phyloP scores from a whole-genome alignment of 2,797 vertebrate species.

The Cyprinodon diabolis region DNA sequence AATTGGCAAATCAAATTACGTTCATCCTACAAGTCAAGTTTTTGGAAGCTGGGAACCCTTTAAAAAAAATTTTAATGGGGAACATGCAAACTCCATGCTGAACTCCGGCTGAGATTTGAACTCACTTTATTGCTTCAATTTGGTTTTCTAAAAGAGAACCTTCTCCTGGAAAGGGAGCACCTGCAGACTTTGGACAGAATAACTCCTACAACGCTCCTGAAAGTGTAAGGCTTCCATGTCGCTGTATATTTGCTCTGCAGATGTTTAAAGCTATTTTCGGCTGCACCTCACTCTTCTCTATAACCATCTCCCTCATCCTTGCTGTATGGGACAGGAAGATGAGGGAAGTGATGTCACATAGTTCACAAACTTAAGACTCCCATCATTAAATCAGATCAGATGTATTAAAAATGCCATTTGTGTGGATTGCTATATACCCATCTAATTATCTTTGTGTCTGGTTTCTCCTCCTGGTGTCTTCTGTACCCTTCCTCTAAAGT shows the following conservation, averaged over 20 bases:
- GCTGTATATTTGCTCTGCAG: constrained; percentile 21
- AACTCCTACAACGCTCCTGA: too few relatives aligned
- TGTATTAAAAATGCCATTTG: constrained; percentile 55
- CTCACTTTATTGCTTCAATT: too few relatives aligned
- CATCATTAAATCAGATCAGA: constrained; percentile 36
- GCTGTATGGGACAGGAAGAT: constrained; percentile 21
- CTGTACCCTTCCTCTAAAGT: constrained; percentile 46
- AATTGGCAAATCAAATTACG: too few relatives aligned
- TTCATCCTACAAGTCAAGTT: too few relatives aligned
- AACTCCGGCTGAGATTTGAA: too few relatives aligned
- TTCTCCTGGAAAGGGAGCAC: too few relatives aligned
- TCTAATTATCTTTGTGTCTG: constrained; percentile 66
- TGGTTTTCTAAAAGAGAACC: too few relatives aligned
- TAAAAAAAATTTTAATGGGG: too few relatives aligned
- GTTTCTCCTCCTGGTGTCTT: constrained; percentile 19
- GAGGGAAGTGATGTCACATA: constrained; percentile 31
- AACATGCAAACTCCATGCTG: too few relatives aligned
- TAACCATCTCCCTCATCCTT: constrained; percentile 31
- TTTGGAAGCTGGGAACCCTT: too few relatives aligned
- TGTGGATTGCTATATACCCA: constrained; percentile 62
- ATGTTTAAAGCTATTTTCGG: constrained; percentile 63
- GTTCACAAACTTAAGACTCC: constrained; percentile 11
- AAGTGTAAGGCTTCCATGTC: neutral
- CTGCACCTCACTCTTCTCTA: constrained; percentile 32
- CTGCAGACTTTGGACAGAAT: too few relatives aligned